These are phyloP conservation scores for Hypanus sabinus DNA, from an alignment of 2,113 vertebrate species.

Conservation along the genomic window DNA sequence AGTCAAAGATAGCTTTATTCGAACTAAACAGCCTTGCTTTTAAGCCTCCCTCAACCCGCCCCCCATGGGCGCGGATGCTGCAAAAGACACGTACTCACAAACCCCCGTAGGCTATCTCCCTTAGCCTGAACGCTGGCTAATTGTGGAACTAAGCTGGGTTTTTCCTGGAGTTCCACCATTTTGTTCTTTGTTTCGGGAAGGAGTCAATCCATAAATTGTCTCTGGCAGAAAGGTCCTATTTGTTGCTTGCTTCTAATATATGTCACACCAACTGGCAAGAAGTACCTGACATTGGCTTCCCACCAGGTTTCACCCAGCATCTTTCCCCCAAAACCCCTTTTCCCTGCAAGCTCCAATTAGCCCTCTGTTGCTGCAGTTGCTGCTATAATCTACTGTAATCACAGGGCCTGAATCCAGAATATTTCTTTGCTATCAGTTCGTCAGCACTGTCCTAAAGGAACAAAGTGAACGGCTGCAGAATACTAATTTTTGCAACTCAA, in stretches of 20 bases:
- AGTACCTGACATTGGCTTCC: not conserved
- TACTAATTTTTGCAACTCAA: not conserved
- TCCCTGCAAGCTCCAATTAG: not conserved
- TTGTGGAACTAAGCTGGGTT: not conserved
- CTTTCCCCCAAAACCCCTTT: not conserved
- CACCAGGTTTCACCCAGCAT: not conserved
- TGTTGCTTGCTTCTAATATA: not conserved
- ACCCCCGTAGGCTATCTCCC: no score
- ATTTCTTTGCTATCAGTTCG: not conserved
- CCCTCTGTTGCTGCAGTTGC: not conserved
- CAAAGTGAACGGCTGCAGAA: not conserved
- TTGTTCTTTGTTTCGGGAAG: not conserved
- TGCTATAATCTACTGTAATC: not conserved
- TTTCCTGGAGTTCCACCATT: not conserved
- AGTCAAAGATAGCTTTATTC: no score
- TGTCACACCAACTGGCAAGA: not conserved
- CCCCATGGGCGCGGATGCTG: no score
- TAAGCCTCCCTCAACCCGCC: no score
- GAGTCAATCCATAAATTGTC: not conserved
- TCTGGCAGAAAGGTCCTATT: not conserved
- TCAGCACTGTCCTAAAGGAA: not conserved
- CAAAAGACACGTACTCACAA: no score
- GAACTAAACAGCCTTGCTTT: no score
- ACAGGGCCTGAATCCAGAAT: not conserved
- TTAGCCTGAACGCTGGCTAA: no score